phyloP scores from a whole-genome alignment of 2,113 vertebrate species.

The Etheostoma spectabile region DNA sequence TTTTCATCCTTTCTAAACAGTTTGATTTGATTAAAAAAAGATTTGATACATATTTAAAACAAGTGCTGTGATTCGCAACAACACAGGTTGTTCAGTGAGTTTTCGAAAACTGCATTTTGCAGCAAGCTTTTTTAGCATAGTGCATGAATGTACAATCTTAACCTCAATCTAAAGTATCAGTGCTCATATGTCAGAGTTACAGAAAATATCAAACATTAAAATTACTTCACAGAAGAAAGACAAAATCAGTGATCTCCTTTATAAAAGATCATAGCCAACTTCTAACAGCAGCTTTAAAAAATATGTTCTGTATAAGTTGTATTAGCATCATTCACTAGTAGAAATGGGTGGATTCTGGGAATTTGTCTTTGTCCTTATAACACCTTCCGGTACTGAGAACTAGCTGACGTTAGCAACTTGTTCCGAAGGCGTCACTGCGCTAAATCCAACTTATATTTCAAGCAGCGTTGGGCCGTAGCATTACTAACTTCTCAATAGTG shows the following conservation, averaged over 20 bases:
- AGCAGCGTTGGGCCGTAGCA: no score
- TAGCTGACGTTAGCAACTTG: no score
- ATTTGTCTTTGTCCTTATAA: no score
- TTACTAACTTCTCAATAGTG: no score
- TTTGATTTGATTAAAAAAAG: not conserved
- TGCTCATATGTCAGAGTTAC: not conserved
- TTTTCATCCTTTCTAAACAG: not conserved
- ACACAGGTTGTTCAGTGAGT: not conserved
- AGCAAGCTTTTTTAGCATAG: not conserved
- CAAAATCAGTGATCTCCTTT: not conserved
- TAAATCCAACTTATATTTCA: no score
- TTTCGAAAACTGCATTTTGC: not conserved
- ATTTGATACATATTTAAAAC: not conserved
- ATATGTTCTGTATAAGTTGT: not conserved
- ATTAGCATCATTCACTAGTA: not conserved
- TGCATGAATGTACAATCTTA: not conserved
- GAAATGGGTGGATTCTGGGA: no score
- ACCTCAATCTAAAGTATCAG: not conserved
- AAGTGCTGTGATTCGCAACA: not conserved
- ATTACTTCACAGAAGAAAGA: not conserved
- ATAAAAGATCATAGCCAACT: not conserved
- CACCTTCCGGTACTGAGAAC: no score
- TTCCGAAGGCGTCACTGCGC: no score
- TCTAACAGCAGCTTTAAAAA: constrained; percentile 5
- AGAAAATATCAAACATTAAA: not conserved